Base-by-base conservation (phyloP, 2,797 vertebrate genomes). In the Borostomias antarcticus region DNA sequence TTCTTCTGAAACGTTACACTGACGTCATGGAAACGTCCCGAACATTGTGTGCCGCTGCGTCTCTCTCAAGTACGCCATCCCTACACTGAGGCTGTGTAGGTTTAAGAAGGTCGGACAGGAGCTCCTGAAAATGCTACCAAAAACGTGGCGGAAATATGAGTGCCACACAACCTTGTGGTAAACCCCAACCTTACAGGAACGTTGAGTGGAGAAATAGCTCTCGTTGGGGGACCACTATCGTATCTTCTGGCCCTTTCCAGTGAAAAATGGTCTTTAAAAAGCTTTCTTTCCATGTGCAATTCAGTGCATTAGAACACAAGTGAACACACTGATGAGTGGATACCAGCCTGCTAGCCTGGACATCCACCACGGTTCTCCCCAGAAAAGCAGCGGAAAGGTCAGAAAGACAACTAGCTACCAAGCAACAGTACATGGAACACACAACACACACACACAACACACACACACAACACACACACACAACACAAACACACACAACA, bases 181-280 rank as follows among this genome's bases (percentile, higher is more conserved):
- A 54, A 17, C 28, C 25, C 19, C 30, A 59, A 53, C 67, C 33
- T 66, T 43, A 61, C 0, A 73, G 62, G 59, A 62, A 52, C 66
- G 13, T 28, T 25, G 3, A 48, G 48, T 23, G 5, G 21, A 51
- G 7, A 21, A 13, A 26, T 8, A 25, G 15, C 17, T n/a, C 7
- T 48, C 8, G 47, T 2, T 3, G 1, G 45, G 62, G 56, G 47
- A 73, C 61, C 40, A 45, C 29, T 26, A 10, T 28, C 26, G 19
- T 19, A 53, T 32, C 35, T 73, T 78, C 82, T 81, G 84, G 85
- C 82, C 79, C 85, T 70, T 56, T 53, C n/a, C 58, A 47, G 72
- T 62, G 69, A 43, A 45, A 45, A 45, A 19, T n/a, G 67, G 21
- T 61, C 64, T 64, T 28, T 23, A 8, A 15, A 2, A 63, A 56